Conservation (phyloP, 64 coral and sea anemone species). For the Cladopsammia gracilis region DNA sequence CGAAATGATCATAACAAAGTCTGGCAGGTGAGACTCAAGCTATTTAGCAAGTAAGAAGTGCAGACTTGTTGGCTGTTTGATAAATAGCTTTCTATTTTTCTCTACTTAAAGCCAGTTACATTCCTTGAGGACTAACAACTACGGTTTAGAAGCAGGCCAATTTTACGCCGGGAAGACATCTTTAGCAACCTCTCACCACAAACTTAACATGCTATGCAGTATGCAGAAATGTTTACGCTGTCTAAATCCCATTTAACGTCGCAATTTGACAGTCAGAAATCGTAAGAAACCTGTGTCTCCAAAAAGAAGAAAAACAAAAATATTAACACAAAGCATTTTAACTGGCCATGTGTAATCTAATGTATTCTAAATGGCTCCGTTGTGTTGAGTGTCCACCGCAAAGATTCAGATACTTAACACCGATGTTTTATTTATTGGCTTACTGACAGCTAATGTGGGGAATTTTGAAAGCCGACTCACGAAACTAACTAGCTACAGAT, state of each 20-base stretch:
- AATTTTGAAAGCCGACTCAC: constrained; percentile 1
- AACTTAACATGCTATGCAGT: not conserved
- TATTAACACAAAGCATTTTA: not conserved
- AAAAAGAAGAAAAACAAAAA: not conserved
- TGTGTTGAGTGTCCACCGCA: constrained; percentile 28
- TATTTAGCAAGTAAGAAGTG: not conserved
- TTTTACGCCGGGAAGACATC: not conserved
- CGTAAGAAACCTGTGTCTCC: not conserved
- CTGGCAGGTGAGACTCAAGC: constrained; percentile 78
- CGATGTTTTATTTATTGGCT: constrained; percentile 47
- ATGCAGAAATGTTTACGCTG: not conserved
- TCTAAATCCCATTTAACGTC: not conserved
- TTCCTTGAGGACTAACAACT: not conserved
- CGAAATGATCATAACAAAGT: constrained; percentile 99
- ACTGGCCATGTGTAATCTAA: not conserved
- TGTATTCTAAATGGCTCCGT: constrained; percentile 3
- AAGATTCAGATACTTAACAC: constrained; percentile 12
- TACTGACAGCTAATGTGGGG: constrained; percentile 38
- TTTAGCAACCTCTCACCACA: not conserved
- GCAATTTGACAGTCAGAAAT: not conserved
- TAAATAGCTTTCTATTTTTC: not conserved
- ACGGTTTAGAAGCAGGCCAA: not conserved
- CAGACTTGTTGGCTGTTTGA: not conserved
- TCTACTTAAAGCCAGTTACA: not conserved
- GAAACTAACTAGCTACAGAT: not conserved